Evolutionary conservation across 2,113 vertebrate species (phyloP), one percentile per base, ranked within the genome.

Genomic region (Podocnemis expansa): DNA sequence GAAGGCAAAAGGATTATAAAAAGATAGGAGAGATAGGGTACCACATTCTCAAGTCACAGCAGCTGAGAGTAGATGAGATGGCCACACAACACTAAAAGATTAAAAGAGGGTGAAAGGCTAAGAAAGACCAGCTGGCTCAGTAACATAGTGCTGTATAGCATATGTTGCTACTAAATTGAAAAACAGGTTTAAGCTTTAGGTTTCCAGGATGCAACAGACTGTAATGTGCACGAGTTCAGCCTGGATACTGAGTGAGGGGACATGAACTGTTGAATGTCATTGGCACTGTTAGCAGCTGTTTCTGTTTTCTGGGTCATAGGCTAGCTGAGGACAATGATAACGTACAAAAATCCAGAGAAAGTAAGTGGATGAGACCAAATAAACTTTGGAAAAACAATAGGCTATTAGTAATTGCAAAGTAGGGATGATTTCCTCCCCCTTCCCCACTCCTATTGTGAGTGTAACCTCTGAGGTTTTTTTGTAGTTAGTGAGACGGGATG

Each of bases 111-210:
- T 86, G 54, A 92, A 97, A 97, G 91, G 80, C 73, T 92, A 81
- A 29, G 87, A 87, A 89, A 95, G 70, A 93, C 67, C 89, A 92
- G 86, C 93, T 85, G 75, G 73, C 87, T 93, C 29, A 0, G 6
- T 38, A 89, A 47, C 84, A 38, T 73, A 54, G 52, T 91, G 52
- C n/a, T 79, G 93, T 94, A 73, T 84, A 76, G 43, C 93, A 73
- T 43, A 21, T 84, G 84, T 95, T 81, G 79, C 60, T 87, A 63
- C 81, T 94, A 94, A 95, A 97, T 96, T 96, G 91, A 96, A 91
- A 91, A 95, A 82, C 16, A 0, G 84, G 76, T 85, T 90, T 82
- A 67, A 58, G 47, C 87, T 90, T 84, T 81, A 83, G 87, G 84
- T 82, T 91, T 94, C 75, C 55, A 51, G 82, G 75, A 78, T 76